Evolutionary conservation across 2,797 vertebrate species (phyloP), one percentile per base, ranked within the genome.

Genomic region (Sciurus vulgaris): DNA sequence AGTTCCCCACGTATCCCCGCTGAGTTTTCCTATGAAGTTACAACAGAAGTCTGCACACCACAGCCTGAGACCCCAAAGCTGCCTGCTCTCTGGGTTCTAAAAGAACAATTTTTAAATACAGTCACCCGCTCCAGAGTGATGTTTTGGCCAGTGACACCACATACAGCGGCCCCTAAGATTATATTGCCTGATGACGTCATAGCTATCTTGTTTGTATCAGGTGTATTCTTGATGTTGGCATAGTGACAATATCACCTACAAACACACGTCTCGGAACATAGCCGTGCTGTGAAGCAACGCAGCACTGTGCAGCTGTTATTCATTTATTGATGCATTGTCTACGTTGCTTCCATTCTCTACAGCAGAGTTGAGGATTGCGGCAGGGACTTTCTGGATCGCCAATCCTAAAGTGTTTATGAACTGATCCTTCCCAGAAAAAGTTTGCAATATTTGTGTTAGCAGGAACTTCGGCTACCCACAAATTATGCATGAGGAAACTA

Each of bases 1-100:
- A 8, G 38, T 22, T 49, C 35, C 6, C 14, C 0, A 0, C 2
- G 2, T 65, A 81, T 3, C 7, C 61, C 90, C 2, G 1, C 0
- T 0, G 49, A 56, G 61, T 38, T 87, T 79, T 78, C 26, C 67
- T 13, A 0, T 17, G 26, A 65, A 20, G 49, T 35, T 18, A 49
- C 56, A 49, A 2, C 14, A 10, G 13, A 30, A 85, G 47, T 30
- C 77, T 38, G 49, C 33, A 10, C 44, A 51, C 63, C 38, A 0
- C 2, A 4, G 56, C 9, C 67, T 5, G 0, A 7, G 61, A 33
- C 4, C n/a, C 83, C 18, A 28, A 94, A 35, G 49, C 78, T 77
- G 38, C 74, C 72, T 85, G 47, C 54, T 89, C 65, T 69, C 72
- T 49, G 28, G 11, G 67, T 93, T 26, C 70, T 7, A 81, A 83